A percentile compares a stretch with the other conserved stretches of the same genome.
Evolutionary conservation across 2,113 vertebrate species (phyloP).

Genomic region (Neolamprologus ventralis): DNA sequence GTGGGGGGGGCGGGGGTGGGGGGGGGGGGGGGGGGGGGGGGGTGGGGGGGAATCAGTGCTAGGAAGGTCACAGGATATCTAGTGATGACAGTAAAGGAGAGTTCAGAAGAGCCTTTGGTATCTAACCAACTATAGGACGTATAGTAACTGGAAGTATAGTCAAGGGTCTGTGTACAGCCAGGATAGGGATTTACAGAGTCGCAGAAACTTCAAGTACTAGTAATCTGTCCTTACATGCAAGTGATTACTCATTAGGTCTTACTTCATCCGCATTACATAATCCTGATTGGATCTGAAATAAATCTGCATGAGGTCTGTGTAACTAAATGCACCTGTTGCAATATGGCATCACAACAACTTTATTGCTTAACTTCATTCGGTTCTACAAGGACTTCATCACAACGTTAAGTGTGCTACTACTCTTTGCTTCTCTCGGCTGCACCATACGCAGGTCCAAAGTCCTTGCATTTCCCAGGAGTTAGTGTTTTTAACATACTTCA

Average conservation of each 20-base stretch:
- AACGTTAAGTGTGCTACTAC: neutral
- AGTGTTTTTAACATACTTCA: neutral
- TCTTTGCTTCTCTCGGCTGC: neutral
- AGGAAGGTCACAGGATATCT: slow-evolving; percentile 50
- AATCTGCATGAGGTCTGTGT: slow-evolving; percentile 13
- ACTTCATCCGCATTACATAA: slow-evolving; percentile 48
- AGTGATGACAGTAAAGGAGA: slow-evolving; percentile 46
- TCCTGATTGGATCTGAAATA: slow-evolving; percentile 51
- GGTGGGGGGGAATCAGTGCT: neutral
- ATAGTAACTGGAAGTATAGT: neutral
- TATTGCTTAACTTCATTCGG: neutral
- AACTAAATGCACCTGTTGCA: slow-evolving; percentile 42
- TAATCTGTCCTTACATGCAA: slow-evolving; percentile 9
- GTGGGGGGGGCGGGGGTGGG: fast-evolving
- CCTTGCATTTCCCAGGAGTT: neutral
- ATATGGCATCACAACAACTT: neutral
- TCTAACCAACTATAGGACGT: neutral
- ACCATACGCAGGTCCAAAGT: neutral
- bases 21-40: too few species aligned
- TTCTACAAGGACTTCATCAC: neutral
- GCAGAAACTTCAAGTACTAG: neutral
- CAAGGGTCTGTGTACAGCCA: neutral
- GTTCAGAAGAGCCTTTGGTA: neutral
- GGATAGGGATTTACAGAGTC: slow-evolving; percentile 13
- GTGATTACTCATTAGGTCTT: slow-evolving; percentile 28